A percentile compares a stretch with the other conserved stretches of the same genome.
phyloP scores from a whole-genome alignment of 2,797 vertebrate genomes.

The Gastrophryne carolinensis region DNA sequence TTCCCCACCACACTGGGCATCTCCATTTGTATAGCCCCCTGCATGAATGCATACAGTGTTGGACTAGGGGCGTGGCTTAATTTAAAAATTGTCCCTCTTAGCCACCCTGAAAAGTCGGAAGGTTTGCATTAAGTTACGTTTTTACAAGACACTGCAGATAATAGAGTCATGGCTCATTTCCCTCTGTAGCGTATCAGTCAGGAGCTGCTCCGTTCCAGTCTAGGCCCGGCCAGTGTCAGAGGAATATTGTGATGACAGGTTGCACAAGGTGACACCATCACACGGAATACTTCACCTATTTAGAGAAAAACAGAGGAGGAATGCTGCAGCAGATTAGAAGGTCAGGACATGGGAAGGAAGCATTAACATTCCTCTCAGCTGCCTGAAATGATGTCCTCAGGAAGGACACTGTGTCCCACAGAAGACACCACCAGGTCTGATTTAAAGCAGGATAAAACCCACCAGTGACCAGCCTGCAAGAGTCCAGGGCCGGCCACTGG shows the following conservation, averaged over 20 bases:
- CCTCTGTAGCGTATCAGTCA: background rate
- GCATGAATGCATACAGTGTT: no score
- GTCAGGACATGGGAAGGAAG: background rate
- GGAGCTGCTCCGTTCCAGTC: background rate
- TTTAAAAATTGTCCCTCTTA: no score
- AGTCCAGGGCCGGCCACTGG: no score
- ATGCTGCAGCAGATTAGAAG: conserved; percentile 15
- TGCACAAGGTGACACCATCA: background rate
- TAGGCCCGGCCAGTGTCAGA: background rate
- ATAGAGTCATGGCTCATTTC: background rate
- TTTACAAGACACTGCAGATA: background rate
- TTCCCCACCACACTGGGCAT: no score
- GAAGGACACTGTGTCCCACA: background rate
- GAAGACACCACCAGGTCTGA: no score
- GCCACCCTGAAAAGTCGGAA: no score
- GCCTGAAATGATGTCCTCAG: conserved; percentile 7
- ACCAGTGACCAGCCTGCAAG: no score
- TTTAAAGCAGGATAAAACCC: no score
- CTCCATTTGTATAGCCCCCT: no score
- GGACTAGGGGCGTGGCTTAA: no score
- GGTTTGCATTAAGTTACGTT: no score
- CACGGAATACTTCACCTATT: conserved; percentile 12
- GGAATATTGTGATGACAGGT: background rate
- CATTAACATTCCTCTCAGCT: background rate
- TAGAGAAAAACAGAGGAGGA: background rate